These are phyloP conservation scores for Pygmarrhopalites habei DNA, from an alignment of 1,140 invertebrate genomes.

Conservation along the genomic window DNA sequence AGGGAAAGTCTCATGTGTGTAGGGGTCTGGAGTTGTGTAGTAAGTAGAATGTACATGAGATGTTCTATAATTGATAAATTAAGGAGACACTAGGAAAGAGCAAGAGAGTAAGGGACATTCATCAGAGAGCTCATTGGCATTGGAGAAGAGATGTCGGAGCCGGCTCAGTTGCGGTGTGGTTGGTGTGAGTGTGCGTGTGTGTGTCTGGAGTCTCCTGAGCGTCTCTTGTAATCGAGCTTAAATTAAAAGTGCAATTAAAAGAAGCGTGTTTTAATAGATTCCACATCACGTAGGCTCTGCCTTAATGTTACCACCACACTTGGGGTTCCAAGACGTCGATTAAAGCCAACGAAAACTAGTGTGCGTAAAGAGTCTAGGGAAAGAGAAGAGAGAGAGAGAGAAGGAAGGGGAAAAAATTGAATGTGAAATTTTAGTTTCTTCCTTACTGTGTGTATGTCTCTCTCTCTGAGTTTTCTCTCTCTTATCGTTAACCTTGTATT, in stretches of 20 bases:
- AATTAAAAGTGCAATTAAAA: constrained; percentile 35
- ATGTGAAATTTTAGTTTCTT: constrained; percentile 23
- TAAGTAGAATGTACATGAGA: too few species aligned
- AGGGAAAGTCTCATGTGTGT: too few species aligned
- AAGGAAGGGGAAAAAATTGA: constrained; percentile 22
- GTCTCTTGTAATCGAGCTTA: constrained; percentile 19
- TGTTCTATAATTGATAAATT: too few species aligned
- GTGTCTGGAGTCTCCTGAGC: background rate
- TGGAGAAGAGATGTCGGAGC: too few species aligned
- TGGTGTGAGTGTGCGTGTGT: background rate
- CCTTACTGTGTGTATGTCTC: background rate
- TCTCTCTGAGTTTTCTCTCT: background rate
- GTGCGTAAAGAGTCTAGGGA: too few species aligned
- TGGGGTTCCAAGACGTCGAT: background rate
- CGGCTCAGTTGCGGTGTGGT: too few species aligned
- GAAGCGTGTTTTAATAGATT: constrained; percentile 31
- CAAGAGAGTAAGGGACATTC: too few species aligned
- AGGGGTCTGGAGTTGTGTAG: too few species aligned
- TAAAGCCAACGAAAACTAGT: constrained; percentile 1
- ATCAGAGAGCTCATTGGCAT: too few species aligned
- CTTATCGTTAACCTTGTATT: too few species aligned
- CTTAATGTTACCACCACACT: constrained; percentile 10
- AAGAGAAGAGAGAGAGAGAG: too few species aligned
- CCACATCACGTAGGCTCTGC: constrained; percentile 32
- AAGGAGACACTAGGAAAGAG: too few species aligned